Base-by-base conservation (phyloP, 2,113 vertebrate species). In the Excalfactoria chinensis region DNA sequence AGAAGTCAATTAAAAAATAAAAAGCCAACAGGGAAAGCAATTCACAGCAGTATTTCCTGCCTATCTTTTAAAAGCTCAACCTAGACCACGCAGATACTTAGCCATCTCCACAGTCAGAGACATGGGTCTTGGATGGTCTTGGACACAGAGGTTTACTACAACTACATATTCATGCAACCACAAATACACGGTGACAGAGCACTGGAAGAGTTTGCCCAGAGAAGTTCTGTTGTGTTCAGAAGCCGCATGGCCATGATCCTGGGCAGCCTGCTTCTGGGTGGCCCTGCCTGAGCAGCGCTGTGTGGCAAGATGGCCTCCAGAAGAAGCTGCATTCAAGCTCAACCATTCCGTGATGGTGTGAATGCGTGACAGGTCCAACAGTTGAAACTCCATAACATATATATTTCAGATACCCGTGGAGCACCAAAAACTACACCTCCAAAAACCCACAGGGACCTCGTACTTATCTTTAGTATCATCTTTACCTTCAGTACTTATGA, bases 1-100 rank as follows among this genome's bases (percentile, higher is more conserved):
- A 56, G 49, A 83, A 23, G 18, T 73, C 28, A 60, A 43, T 20
- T 5, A 35, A 62, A 62, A 62, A 40, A 35, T 26, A 26, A 32
- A 18, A 25, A 60, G 34, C 6, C 32, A 37, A 5, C 48, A 58
- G 20, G 48, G 23, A 68, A 90, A 70, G 28, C 32, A 82, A 53
- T 66, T 84, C 19, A 69, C 40, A 84, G 44, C 41, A 66, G 1
- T 62, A 66, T 55, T 86, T 94, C 44, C 88, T 87, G 66, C 41
- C 86, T 87, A 66, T 37, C 48, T 82, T 91, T 68, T 58, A 35
- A 86, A 90, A 89, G 55, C 46, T 85, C 71, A 80, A 22, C 51
- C 46, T 48, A 83, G 71, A n/a, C 22, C 12, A 77, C 43, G 28
- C 2, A 13, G 43, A 77, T 71, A 74, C 51, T 87, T 40, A 83